These are phyloP conservation scores for Papilio polyxenes DNA, from an alignment of 1,140 invertebrate species.

Conservation along the genomic window DNA sequence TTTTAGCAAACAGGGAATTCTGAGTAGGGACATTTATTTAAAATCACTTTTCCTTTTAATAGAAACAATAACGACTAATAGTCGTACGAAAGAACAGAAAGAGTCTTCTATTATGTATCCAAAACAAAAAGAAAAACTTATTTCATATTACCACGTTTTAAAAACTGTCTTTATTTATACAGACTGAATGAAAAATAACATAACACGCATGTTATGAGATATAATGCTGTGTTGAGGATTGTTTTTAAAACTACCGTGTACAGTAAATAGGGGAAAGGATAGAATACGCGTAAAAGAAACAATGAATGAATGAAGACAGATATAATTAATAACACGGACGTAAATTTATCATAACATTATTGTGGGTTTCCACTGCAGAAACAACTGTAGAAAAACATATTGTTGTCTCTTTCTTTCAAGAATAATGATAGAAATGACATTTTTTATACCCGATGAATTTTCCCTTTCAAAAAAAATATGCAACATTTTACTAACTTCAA, in stretches of 20 bases:
- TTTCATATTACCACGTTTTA: neutral
- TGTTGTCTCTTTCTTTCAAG: too few relatives aligned
- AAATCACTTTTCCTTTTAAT: neutral
- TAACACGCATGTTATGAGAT: neutral
- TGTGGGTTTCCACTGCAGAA: neutral
- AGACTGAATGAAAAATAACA: neutral
- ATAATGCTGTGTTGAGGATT: neutral
- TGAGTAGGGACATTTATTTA: neutral
- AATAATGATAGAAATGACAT: too few relatives aligned
- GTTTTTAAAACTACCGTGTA: slow-evolving; percentile 2
- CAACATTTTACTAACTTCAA: neutral
- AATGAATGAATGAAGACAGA: neutral
- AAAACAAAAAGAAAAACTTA: neutral
- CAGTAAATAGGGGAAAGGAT: neutral
- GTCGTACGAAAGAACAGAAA: neutral
- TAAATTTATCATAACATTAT: neutral
- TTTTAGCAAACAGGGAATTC: neutral
- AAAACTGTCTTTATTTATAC: neutral
- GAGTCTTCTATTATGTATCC: neutral
- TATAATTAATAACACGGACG: neutral
- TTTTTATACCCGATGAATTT: too few relatives aligned
- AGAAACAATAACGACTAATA: neutral
- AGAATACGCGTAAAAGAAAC: neutral
- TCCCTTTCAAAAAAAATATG: too few relatives aligned
- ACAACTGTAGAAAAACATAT: neutral